phyloP scores from a whole-genome alignment of 92 coral and sea anemone species.

The Porites rus region DNA sequence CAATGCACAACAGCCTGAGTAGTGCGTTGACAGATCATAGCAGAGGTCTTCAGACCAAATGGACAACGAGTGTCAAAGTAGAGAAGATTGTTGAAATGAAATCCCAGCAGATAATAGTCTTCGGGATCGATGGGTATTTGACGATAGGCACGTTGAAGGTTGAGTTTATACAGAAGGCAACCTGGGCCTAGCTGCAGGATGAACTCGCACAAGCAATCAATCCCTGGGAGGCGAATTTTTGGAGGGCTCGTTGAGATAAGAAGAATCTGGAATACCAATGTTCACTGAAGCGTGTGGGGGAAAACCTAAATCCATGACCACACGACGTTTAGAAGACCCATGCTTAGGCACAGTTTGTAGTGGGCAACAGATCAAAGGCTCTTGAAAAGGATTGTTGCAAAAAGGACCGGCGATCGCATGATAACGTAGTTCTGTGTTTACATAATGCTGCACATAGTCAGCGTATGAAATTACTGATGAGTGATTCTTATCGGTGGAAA shows the following conservation, averaged over 20 bases:
- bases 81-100: not conserved
- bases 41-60: slow-evolving; percentile 18
- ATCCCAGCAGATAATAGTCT: slow-evolving; percentile 25
- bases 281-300: too few species aligned
- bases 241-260: too few species aligned
- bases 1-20: slow-evolving; percentile 36
- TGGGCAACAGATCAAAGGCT: slow-evolving; percentile 37
- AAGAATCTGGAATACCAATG: too few species aligned
- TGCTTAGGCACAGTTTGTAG: slow-evolving; percentile 57
- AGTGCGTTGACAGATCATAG: slow-evolving; percentile 46
- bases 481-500: slow-evolving; percentile 53
- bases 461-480: slow-evolving; percentile 26
- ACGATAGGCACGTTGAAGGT: slow-evolving; percentile 30
- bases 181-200: too few species aligned
- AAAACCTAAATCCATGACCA: too few species aligned
- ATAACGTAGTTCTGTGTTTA: slow-evolving; percentile 20
- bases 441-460: slow-evolving; percentile 39
- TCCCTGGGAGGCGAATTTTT: too few species aligned
- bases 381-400: slow-evolving; percentile 17
- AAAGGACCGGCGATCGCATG: slow-evolving; percentile 48
- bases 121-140: slow-evolving; percentile 26
- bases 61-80: slow-evolving; percentile 39
- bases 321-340: too few species aligned
- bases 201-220: too few species aligned
- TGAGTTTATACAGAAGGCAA: not conserved